Evolutionary conservation across 2,888 invertebrate genomes (phyloP), one percentile per base, ranked within the genome.

Genomic region (Pantelozetes paolii): DNA sequence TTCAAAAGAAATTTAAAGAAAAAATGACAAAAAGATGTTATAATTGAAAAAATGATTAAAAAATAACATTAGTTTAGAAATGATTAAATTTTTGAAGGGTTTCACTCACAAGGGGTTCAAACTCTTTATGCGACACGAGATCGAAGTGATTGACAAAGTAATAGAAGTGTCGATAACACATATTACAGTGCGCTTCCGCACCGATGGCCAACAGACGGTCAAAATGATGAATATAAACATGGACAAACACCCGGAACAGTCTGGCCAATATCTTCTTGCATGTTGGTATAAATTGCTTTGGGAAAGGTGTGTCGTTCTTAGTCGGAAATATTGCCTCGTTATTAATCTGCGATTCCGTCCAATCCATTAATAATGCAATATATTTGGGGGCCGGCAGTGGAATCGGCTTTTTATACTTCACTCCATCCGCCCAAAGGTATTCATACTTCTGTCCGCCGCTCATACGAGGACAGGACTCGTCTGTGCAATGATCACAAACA

Each of bases 141-240:
- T 90, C 89, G 81, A 92, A 92, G 82, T 94, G 92, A 67, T 88
- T 88, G 26, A 94, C 90, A 83, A 95, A 94, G 81, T 91, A 94
- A 82, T 91, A 94, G 82, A 93, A 94, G 82, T 94, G 94, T 81
- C 94, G 94, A 85, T 94, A 94, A 81, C 94, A 94, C 0, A 93
- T 92, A 82, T 94, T 94, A 0, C 93, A 91, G 81, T 94, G 94
- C 23, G 94, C 92, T 82, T 94, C 93, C 45, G 93, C 93, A 78
- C 92, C 90, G 79, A 94, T 90, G 62, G 89, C 88, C 30, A 91
- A 89, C 76, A 94, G 86, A 79, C 91, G 87, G 81, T 94, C 93
- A 82, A 94, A 95, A 82, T 94, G 94, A 83, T 94, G 94, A 77
- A 94, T 94, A 81, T 94, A 94, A 59, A 94, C 92, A 82, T 94